Evolutionary conservation across 1,140 invertebrate species (phyloP).

Genomic region (Drosophila teissieri): DNA sequence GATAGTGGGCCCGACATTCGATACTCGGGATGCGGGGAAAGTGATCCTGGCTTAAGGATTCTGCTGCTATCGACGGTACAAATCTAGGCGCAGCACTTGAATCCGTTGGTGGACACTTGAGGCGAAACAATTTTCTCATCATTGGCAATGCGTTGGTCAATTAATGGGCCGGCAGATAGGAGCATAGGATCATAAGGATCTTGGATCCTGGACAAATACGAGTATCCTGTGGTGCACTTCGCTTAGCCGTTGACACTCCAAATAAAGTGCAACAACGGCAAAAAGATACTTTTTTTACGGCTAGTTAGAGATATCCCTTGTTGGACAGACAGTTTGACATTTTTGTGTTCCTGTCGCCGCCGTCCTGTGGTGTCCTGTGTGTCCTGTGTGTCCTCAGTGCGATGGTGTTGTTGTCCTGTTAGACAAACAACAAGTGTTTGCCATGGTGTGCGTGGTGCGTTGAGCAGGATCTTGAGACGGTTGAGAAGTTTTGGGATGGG

Average conservation of each 20-base stretch:
- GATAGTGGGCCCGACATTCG: slow-evolving; percentile 57
- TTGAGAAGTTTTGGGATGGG: slow-evolving; percentile 8
- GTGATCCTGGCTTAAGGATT: slow-evolving; percentile 49
- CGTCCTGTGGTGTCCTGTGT: slow-evolving; percentile 67
- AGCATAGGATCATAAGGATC: slow-evolving; percentile 35
- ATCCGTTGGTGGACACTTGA: slow-evolving; percentile 69
- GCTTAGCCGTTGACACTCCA: slow-evolving; percentile 74
- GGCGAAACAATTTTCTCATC: slow-evolving; percentile 71
- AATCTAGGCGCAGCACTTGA: slow-evolving; percentile 74
- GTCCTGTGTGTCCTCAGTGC: not conserved
- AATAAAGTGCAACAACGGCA: slow-evolving; percentile 75
- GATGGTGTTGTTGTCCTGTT: slow-evolving; percentile 54
- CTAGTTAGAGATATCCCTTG: slow-evolving; percentile 80
- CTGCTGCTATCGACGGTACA: slow-evolving; percentile 55
- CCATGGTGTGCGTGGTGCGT: slow-evolving; percentile 28
- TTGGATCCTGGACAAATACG: slow-evolving; percentile 39
- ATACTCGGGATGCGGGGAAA: slow-evolving; percentile 60
- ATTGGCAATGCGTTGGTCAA: slow-evolving; percentile 75
- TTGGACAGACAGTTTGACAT: slow-evolving; percentile 73
- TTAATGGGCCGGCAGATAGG: slow-evolving; percentile 57
- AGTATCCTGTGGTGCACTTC: slow-evolving; percentile 75
- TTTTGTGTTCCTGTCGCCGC: slow-evolving; percentile 71
- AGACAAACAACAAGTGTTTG: slow-evolving; percentile 67
- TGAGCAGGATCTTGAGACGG: slow-evolving; percentile 33
- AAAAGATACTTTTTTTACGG: slow-evolving; percentile 73